Conservation (phyloP, 2,888 invertebrate species). For the Aporophyla nigra region DNA sequence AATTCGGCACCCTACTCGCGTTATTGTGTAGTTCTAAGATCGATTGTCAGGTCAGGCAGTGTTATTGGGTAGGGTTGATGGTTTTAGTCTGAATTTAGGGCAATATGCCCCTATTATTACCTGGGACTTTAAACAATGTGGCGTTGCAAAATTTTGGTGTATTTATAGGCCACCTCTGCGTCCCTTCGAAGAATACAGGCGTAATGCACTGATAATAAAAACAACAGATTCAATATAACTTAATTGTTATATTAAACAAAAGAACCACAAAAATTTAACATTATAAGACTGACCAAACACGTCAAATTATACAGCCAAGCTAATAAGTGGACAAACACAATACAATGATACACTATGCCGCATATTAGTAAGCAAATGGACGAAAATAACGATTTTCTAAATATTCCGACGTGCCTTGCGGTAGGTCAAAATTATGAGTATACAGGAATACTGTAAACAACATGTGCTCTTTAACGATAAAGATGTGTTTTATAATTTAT, state of each 20-base stretch:
- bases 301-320: slow-evolving; percentile 29
- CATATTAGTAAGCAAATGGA: slow-evolving; percentile 75
- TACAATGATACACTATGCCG: slow-evolving; percentile 71
- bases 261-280: background rate
- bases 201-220: background rate
- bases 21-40: background rate
- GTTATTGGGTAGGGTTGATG: no score
- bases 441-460: slow-evolving; percentile 77
- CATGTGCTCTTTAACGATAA: slow-evolving; percentile 78
- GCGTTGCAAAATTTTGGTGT: background rate
- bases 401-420: slow-evolving; percentile 72
- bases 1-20: background rate
- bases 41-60: background rate
- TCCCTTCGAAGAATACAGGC: background rate
- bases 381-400: slow-evolving; percentile 63
- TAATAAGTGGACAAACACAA: slow-evolving; percentile 64
- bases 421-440: slow-evolving; percentile 79
- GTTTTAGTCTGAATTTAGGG: background rate
- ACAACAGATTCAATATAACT: background rate
- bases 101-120: background rate
- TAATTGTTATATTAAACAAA: slow-evolving; percentile 23
- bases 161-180: background rate
- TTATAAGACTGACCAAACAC: slow-evolving; percentile 22
- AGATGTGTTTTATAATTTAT: slow-evolving; percentile 69
- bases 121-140: background rate